These are phyloP conservation scores for Eupithecia pulchellata DNA, from an alignment of 2,888 invertebrate species.

Conservation along the genomic window DNA sequence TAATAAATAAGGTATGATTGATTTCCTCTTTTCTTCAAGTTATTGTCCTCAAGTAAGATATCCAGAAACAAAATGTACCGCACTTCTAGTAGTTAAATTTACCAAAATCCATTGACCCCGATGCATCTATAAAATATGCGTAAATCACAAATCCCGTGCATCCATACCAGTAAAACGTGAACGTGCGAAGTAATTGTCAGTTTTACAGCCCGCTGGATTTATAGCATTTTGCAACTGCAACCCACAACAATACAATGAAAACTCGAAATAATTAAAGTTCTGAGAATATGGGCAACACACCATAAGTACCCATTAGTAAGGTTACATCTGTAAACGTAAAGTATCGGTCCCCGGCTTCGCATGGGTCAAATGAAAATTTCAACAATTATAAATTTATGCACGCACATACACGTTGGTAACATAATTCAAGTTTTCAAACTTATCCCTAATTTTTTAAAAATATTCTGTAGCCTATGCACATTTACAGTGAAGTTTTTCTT, in stretches of 20 bases:
- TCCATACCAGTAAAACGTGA: not conserved
- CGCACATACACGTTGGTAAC: no score
- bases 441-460: no score
- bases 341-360: no score
- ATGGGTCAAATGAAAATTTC: no score
- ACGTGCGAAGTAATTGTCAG: constrained; percentile 5
- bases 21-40: no score
- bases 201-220: constrained; percentile 15
- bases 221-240: constrained; percentile 13
- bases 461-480: no score
- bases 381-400: no score
- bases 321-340: not conserved
- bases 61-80: no score
- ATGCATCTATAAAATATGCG: not conserved
- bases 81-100: not conserved
- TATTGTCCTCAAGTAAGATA: no score
- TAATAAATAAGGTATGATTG: no score
- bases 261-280: not conserved
- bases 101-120: not conserved
- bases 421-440: no score
- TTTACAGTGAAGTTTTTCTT: no score
- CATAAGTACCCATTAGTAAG: not conserved
- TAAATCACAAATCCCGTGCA: not conserved
- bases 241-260: constrained; percentile 5
- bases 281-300: not conserved